A percentile compares a stretch with the other conserved stretches of the same genome.
These are phyloP conservation scores for Agapornis canus DNA, from an alignment of 2,797 vertebrate species.

Conservation along the genomic window DNA sequence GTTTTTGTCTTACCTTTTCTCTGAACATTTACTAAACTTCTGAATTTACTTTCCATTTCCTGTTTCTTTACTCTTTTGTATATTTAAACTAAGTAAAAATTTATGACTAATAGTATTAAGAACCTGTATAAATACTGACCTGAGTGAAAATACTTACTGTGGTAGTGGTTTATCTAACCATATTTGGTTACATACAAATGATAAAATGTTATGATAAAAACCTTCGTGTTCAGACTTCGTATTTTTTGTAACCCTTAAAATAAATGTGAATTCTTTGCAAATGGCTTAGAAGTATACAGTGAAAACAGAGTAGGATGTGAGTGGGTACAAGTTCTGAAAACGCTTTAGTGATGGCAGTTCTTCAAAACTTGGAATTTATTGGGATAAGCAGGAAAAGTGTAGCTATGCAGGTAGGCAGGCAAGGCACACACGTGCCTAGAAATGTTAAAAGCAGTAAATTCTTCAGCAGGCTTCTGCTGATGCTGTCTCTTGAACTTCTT, in stretches of 20 bases:
- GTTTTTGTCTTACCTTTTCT: background rate
- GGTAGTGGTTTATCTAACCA: background rate
- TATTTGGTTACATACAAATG: background rate
- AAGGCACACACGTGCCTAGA: background rate
- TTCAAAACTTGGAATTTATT: background rate
- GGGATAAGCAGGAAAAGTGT: background rate
- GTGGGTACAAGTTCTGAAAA: background rate
- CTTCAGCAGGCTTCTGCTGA: background rate
- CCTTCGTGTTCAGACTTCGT: fast-evolving
- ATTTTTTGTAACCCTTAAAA: background rate
- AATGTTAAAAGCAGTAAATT: background rate
- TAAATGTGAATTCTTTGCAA: background rate
- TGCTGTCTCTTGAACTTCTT: background rate
- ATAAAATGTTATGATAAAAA: background rate
- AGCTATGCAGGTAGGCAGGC: background rate
- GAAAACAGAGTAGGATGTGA: background rate
- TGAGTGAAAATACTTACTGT: background rate
- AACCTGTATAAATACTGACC: background rate
- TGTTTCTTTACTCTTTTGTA: background rate
- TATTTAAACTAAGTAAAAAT: background rate
- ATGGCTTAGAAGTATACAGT: background rate
- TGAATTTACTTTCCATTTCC: background rate
- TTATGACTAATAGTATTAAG: fast-evolving
- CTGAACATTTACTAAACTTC: background rate
- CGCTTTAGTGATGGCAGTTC: background rate